Conservation (phyloP, 2,888 invertebrate species). For the Chymomyza procnemis region DNA sequence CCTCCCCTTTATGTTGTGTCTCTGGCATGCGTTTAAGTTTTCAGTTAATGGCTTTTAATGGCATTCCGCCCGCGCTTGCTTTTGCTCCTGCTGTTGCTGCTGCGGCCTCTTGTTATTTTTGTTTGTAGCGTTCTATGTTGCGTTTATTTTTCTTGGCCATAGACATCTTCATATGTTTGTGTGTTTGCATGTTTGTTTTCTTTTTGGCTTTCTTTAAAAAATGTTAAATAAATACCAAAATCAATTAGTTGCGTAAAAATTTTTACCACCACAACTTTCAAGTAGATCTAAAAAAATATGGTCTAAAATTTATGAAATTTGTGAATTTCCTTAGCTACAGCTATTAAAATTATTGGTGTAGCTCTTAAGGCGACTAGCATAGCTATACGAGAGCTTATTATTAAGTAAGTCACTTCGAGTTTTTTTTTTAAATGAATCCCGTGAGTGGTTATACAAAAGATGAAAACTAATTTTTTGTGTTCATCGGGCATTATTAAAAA, state of each 20-base stretch:
- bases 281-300: background rate
- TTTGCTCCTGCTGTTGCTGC: background rate
- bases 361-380: constrained; percentile 7
- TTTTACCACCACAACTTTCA: constrained; percentile 27
- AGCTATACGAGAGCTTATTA: background rate
- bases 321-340: background rate
- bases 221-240: constrained; percentile 65
- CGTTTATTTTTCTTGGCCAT: constrained; percentile 32
- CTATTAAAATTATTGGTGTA: background rate
- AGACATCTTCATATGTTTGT: constrained; percentile 1
- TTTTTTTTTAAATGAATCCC: too few relatives aligned
- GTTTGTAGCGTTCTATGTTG: constrained; percentile 11
- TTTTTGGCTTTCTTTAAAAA: constrained; percentile 39
- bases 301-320: background rate
- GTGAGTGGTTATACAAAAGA: too few relatives aligned
- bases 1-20: constrained; percentile 30
- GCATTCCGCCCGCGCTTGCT: constrained; percentile 46
- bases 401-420: too few relatives aligned
- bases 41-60: constrained; percentile 75
- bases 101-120: background rate
- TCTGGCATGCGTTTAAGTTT: constrained; percentile 72
- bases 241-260: constrained; percentile 70
- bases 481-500: too few relatives aligned
- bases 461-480: too few relatives aligned
- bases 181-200: constrained; percentile 9